phyloP scores from a whole-genome alignment of 2,888 invertebrate species.

The Plagodis pulveraria region DNA sequence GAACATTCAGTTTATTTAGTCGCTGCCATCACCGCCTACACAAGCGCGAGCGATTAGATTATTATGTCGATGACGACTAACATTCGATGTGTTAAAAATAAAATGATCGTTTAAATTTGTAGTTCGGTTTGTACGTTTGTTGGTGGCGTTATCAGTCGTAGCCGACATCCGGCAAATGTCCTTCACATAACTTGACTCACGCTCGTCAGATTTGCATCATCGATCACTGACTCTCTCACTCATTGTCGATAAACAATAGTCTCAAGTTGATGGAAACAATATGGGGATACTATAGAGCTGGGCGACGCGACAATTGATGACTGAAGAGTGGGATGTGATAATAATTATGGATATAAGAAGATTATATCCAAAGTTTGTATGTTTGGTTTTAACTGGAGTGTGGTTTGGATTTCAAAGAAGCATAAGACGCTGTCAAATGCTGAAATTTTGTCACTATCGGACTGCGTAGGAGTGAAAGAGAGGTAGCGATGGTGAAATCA shows the following conservation, averaged over 20 bases:
- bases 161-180: slow-evolving; percentile 62
- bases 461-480: too few species aligned
- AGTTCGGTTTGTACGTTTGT: slow-evolving; percentile 33
- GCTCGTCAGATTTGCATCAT: slow-evolving; percentile 58
- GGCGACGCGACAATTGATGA: too few species aligned
- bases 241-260: slow-evolving; percentile 39
- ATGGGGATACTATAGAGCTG: background rate
- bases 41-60: slow-evolving; percentile 32
- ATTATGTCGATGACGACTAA: slow-evolving; percentile 33
- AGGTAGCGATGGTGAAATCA: too few species aligned
- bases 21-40: slow-evolving; percentile 29
- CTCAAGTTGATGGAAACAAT: slow-evolving; percentile 30
- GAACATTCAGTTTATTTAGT: slow-evolving; percentile 19
- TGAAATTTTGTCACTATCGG: too few species aligned
- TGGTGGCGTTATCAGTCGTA: slow-evolving; percentile 61
- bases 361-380: too few species aligned
- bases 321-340: too few species aligned
- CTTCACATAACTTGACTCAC: slow-evolving; percentile 66
- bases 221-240: slow-evolving; percentile 48
- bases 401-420: too few species aligned
- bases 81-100: slow-evolving; percentile 24
- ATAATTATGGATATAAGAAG: too few species aligned
- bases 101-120: slow-evolving; percentile 10
- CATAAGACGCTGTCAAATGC: too few species aligned
- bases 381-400: too few species aligned